Evolutionary conservation across 2,113 vertebrate genomes (phyloP), one percentile per base, ranked within the genome.

Genomic region (Ancistrus triradiatus): DNA sequence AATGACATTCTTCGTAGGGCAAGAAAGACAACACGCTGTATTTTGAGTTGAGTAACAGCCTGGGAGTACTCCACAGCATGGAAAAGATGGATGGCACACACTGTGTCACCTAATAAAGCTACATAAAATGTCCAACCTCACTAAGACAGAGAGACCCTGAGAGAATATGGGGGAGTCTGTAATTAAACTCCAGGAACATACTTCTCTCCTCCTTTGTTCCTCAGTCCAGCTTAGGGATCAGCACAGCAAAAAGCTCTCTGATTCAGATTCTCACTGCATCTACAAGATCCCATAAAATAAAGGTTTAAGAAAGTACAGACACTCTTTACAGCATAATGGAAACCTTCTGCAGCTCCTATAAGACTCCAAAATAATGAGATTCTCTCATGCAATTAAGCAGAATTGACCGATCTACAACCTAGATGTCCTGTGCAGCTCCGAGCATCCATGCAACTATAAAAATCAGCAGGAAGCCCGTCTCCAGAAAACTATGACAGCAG

Each of bases 91-190:
- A 85, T 81, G 79, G 84, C 72, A 79, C 63, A 77, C 63, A 75
- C 57, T 70, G 68, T 77, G 82, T 84, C 80, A 78, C 74, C 69
- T 77, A 83, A 80, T 83, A 86, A 83, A 85, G 73, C 72, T 77
- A 13, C 24, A 58, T 56, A 63, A 24, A 56, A 52, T n/a, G 56
- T 53, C 27, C 42, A 37, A 65, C 56, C 51, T 63, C 73, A 80
- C 77, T 69, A 75, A 47, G 69, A 78, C 72, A 77, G 74, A 80
- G 52, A 33, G 74, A 66, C 73, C 75, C 76, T 74, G 75, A 80
- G 78, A 81, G 31, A 38, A n/a, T n/a, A 31, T 48, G 77, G 35
- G 66, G 56, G 71, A 75, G 71, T 68, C 37, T 74, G 72, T 70
- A 49, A 77, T 77, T 75, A 73, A 38, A 66, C 38, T 18, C 38